Evolutionary conservation across 2,888 invertebrate genomes (phyloP).

Genomic region (Drosophila barbarae): DNA sequence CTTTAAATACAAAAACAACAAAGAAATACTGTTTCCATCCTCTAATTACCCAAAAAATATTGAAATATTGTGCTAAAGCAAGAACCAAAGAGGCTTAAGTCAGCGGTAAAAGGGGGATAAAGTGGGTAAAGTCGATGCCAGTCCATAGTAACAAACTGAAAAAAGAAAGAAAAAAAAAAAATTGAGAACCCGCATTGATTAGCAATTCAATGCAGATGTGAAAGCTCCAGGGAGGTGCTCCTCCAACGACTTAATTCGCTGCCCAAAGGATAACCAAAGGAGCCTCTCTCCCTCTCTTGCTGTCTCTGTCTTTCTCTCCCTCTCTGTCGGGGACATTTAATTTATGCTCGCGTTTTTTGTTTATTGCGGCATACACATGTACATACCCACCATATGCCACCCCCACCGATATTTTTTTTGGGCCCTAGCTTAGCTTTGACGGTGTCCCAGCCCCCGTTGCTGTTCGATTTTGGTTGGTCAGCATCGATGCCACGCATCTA

Average conservation of each 20-base stretch:
- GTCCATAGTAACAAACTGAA: neutral
- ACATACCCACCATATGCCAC: neutral
- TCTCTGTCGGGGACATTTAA: conserved; percentile 50
- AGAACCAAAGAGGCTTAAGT: conserved; percentile 17
- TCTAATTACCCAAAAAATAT: conserved; percentile 4
- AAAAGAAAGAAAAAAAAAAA: neutral
- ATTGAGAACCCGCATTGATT: conserved; percentile 47
- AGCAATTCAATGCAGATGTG: conserved; percentile 55
- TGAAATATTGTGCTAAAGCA: neutral
- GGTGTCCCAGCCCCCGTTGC: conserved; percentile 8
- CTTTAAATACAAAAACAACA: neutral
- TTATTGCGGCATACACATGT: conserved; percentile 55
- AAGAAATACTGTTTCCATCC: neutral
- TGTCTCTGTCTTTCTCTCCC: neutral
- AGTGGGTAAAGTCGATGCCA: conserved; percentile 1
- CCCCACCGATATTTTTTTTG: neutral
- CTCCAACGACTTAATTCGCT: neutral
- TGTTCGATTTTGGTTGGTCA: conserved; percentile 73
- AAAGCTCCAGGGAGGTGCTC: conserved; percentile 3
- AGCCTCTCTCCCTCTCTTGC: neutral
- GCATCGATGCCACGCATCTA: conserved; percentile 46
- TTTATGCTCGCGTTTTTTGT: conserved; percentile 63
- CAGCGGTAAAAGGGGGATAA: conserved; percentile 5
- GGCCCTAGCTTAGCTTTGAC: conserved; percentile 1
- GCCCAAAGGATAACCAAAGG: neutral